Evolutionary conservation across 2,797 vertebrate species (phyloP), one percentile per base, ranked within the genome.

Genomic region (Anableps anableps): DNA sequence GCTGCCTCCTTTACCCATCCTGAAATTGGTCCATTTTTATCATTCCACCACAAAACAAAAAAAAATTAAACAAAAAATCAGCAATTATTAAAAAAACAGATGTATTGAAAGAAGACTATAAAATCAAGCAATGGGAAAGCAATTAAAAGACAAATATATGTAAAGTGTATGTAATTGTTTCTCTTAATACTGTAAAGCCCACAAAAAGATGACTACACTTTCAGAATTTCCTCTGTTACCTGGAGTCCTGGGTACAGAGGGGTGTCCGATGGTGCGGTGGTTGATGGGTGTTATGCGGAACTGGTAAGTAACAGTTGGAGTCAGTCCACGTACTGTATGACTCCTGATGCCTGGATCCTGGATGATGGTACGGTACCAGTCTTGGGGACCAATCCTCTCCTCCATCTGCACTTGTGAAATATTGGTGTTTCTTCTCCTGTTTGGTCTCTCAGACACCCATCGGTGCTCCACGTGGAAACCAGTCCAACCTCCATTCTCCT

Each of bases 221-320:
- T 23, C 36, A 3, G 36, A 21, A 38, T 38, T 23, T 66, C 38
- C 21, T 66, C 34, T 23, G 36, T 23, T 91, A 98, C 98, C 98
- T 98, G 98, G 97, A 76, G 90, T 97, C 94, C 95, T 96, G 88
- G 94, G 92, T 86, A 95, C 95, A 10, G 98, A 99, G 5, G 97
- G 96, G 76, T 97, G 88, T 86, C 98, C 98, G 0, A 94, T 77
- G 3, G 97, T 98, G 84, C 93, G 95, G 90, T 97, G 96, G 91
- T 98, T 99, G 86, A 98, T 87, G 11, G 97, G 96, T 84, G 94
- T 93, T 89, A 98, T 84, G 4, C 96, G 96, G 64, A 99, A 97
- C 79, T 95, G 95, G 50, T 97, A 99, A 31, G 92, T 93, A 74
- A 91, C 83, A 0, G 92, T 91, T 0, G 97, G 97, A 77, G 96